phyloP scores from a whole-genome alignment of 2,797 vertebrate species.

The Simalia tracyae region DNA sequence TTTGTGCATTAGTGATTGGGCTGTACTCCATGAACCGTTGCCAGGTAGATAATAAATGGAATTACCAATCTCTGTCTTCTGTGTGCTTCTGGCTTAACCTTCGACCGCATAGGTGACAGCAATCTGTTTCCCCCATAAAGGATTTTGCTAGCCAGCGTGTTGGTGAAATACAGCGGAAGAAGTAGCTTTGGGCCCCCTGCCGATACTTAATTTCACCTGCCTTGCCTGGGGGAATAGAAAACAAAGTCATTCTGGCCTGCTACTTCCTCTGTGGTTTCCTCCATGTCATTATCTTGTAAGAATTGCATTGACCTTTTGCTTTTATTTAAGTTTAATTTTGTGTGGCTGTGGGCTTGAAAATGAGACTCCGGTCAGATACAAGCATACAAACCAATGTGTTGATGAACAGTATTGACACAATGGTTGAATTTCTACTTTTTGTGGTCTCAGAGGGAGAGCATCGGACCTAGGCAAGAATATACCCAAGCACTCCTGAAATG shows the following conservation, averaged over 20 bases:
- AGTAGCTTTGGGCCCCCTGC: background rate
- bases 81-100: conserved; percentile 21
- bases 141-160: background rate
- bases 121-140: conserved; percentile 27
- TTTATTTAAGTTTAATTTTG: conserved; percentile 48
- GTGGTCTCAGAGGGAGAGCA: conserved; percentile 24
- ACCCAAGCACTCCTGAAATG: background rate
- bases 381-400: background rate
- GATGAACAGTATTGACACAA: conserved; percentile 3
- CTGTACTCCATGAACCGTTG: conserved; percentile 14
- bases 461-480: background rate
- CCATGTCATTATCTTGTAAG: conserved; percentile 29
- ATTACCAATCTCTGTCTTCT: background rate
- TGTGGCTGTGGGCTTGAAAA: conserved; percentile 32
- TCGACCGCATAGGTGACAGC: background rate
- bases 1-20: background rate
- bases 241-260: background rate
- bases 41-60: background rate
- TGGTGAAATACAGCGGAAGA: conserved; percentile 24
- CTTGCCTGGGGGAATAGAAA: conserved; percentile 37
- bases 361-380: conserved; percentile 24
- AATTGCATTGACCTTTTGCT: conserved; percentile 38
- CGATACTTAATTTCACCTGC: conserved; percentile 3
- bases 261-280: conserved; percentile 30
- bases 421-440: conserved; percentile 21